Evolutionary conservation across 2,888 invertebrate genomes (phyloP), one percentile per base, ranked within the genome.

Genomic region (Diploptera punctata): DNA sequence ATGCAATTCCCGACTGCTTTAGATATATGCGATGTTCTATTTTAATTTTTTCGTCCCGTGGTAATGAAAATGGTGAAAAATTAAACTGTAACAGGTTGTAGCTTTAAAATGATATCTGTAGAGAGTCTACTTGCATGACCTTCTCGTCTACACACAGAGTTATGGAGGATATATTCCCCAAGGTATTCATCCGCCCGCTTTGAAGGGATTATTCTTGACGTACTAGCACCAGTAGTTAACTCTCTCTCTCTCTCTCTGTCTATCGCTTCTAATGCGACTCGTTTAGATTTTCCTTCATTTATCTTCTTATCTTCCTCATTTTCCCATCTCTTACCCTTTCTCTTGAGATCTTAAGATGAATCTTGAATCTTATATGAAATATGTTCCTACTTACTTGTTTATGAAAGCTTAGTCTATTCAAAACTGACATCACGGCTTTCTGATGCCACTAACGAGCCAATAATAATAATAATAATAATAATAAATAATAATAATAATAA

Each of bases 151-250:
- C 54, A 57, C 29, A 29, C 9, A 47, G 29, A 57, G 29, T 57
- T 29, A 29, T 29, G 10, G n/a, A 29, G n/a, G 61, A 61, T 33
- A 26, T 61, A 26, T 44, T 82, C 83, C 83, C 83, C 72, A 76
- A 80, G n/a, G 83, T 81, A 82, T 82, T 82, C 81, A 81, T 81
- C 81, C 80, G 79, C 79, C 80, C 82, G 82, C 83, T 83, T 83
- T 83, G 83, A 83, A 82, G 83, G 83, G 83, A 83, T 83, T 83
- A 60, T 60, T n/a, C 31, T 44, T 44, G 13, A 62, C 38, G 68
- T 49, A 31, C 52, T n/a, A 57, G 29, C n/a, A 57, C 9, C 29
- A 2, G 24, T 57, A 57, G 60, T 60, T 69, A 69, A 60, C 60
- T 69, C 60, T 60, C 69, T 29, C 43, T 44, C 60, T 26, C 10